Base-by-base conservation (phyloP, 2,888 invertebrate genomes). In the Spodoptera picta region DNA sequence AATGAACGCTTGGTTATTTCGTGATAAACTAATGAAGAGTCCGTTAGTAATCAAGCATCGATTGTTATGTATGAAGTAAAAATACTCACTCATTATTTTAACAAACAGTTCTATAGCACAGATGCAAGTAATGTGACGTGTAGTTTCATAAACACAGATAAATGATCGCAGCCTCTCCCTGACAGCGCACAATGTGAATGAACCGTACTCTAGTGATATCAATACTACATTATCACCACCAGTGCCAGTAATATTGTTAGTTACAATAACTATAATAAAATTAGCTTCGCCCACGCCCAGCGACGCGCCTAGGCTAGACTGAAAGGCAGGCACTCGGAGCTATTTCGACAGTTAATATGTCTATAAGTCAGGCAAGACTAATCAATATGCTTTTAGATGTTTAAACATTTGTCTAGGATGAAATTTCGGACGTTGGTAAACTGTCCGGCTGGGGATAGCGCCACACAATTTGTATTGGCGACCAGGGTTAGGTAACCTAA, bases 311-410 rank as follows among this genome's bases (percentile, higher is more conserved):
- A 79, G 79, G 42, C 79, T 69, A 85, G 83, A 79, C 83, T 72
- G 78, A 76, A 79, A 80, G 81, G 64, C 77, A 64, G 68, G 66
- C 75, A 79, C 72, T 78, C 46, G 60, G 52, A 65, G 63, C 68
- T 60, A 71, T 74, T 76, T 76, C 75, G 57, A 75, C 84, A 81
- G 23, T 63, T 67, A 84, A 86, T 83, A 88, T 81, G 83, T 82
- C 83, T 82, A 80, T 81, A 77, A 79, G 84, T 80, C 83, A 85
- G 85, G 83, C 86, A 78, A 84, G 73, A 81, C 83, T 83, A 88
- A 92, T 92, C 90, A 85, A 92, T 91, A 91, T 66, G 82, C 87
- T 89, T 86, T 89, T 81, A 87, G 84, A 63, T 66, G 73, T 71
- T 69, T 69, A 78, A 83, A 84, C 74, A 81, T 83, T 87, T 78